Conservation (phyloP, 2,888 invertebrate species). For the Temnothorax rugatulus region DNA sequence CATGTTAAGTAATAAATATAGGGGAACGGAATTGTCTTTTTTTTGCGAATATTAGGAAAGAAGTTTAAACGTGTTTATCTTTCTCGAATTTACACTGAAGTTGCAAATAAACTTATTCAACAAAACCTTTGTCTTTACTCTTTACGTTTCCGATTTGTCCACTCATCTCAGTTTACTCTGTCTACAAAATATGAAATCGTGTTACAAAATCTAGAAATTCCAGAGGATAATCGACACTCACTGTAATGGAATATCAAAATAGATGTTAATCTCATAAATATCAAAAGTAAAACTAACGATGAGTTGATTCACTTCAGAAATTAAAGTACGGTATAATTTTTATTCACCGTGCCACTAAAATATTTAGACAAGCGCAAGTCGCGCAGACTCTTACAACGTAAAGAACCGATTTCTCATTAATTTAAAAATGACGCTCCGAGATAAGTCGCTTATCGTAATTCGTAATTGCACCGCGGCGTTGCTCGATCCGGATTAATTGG, state of each 20-base stretch:
- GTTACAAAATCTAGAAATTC: background rate
- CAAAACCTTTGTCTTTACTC: background rate
- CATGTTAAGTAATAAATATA: background rate
- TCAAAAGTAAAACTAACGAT: background rate
- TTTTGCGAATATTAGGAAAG: background rate
- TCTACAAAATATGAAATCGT: background rate
- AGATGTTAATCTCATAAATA: background rate
- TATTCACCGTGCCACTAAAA: background rate
- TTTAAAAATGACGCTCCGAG: background rate
- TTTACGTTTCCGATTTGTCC: background rate
- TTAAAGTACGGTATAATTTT: background rate
- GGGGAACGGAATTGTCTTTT: background rate
- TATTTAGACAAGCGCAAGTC: background rate
- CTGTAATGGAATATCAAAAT: background rate
- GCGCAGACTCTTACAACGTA: background rate
- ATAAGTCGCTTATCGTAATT: constrained; percentile 17
- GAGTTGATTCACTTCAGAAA: background rate
- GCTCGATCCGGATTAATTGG: constrained; percentile 5
- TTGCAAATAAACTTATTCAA: background rate
- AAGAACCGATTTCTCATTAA: constrained; percentile 13
- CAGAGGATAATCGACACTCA: background rate
- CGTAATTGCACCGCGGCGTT: constrained; percentile 16
- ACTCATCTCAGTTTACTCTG: background rate
- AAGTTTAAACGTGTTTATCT: background rate
- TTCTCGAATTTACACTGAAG: background rate